Evolutionary conservation across 2,113 vertebrate genomes (phyloP), one percentile per base, ranked within the genome.

Genomic region (Pandion haliaetus): DNA sequence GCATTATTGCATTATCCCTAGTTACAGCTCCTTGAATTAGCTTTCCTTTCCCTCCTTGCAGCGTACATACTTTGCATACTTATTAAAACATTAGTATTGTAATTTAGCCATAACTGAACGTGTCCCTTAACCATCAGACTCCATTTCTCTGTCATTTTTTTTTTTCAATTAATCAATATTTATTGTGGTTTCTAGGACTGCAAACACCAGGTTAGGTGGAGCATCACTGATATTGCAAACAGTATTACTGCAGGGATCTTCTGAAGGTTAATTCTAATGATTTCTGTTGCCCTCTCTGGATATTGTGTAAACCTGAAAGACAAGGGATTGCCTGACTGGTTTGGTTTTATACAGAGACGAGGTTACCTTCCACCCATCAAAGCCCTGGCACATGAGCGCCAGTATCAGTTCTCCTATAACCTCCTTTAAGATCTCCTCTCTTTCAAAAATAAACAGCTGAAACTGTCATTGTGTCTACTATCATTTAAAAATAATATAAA

Each of bases 391-490:
- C 44, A 0, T 2, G 0, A 57, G 31, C 1, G 1, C 54, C 69
- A 67, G 36, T 23, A 47, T 38, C 50, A 2, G 47, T 79, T 34
- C 45, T 86, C 23, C 45, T 54, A 4, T 29, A 79, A 32, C 40
- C 62, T 49, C 20, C 57, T 71, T 36, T 10, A 45, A 36, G 61
- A 76, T 20, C 58, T 59, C 82, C 63, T 62, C 17, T 24, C 19
- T 70, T 80, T 86, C 82, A 52, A 36, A 93, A 96, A 86, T 32
- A 92, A 71, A 36, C 61, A 71, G 28, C 52, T 73, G 61, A 76
- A 92, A 25, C 32, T 79, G 70, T 50, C 57, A 25, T 42, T 17
- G 18, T 72, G 36, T n/a, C 86, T 91, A 12, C 59, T 81, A 77
- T 18, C 82, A 45, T 59, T 71, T 52, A 32, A 65, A 72, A 88